Base-by-base conservation (phyloP, 2,113 vertebrate species). In the Paradisaea rubra region DNA sequence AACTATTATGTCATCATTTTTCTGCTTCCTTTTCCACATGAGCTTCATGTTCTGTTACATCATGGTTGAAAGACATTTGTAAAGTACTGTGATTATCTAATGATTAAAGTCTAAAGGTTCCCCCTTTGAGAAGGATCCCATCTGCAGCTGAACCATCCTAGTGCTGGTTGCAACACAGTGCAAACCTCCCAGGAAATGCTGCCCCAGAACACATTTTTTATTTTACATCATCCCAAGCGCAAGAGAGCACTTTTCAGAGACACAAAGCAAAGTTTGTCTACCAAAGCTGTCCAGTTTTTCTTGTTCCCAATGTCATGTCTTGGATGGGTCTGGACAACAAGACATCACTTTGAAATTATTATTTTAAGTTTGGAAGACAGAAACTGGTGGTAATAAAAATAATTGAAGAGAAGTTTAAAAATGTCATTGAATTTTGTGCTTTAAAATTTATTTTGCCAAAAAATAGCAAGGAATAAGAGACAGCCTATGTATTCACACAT, bases 401-500 rank as follows among this genome's bases (percentile, higher is more conserved):
- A 73, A 19, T 1, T 20, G 2, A 85, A 50, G 50, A 44, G 3
- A n/a, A 47, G 13, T 4, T 41, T 24, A 53, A 13, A 13, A 45
- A 6, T 59, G 35, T 5, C 0, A 9, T 3, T 20, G 2, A 37
- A 7, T 77, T 64, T 45, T 37, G 1, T 52, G 42, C 16, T 10
- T 23, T 39, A 25, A 60, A 53, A 10, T 37, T 30, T 64, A n/a
- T 77, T 92, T 69, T 71, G 23, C 9, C 3, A 44, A 61, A 66
- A 91, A 66, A 13, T 4, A 27, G 1, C 13, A 49, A 71, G 35
- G 16, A 68, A 8, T 66, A 61, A 50, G 31, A 59, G 24, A 33
- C 7, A 22, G 5, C 1, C 10, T 68, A 10, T 9, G 5, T 25
- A n/a, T 42, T 76, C 17, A 72, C 31, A 37, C 1, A 8, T 39